Percentiles rank a stretch among this genome's conserved stretches.
phyloP scores from a whole-genome alignment of 2,113 vertebrate species.

The Albula glossodonta region DNA sequence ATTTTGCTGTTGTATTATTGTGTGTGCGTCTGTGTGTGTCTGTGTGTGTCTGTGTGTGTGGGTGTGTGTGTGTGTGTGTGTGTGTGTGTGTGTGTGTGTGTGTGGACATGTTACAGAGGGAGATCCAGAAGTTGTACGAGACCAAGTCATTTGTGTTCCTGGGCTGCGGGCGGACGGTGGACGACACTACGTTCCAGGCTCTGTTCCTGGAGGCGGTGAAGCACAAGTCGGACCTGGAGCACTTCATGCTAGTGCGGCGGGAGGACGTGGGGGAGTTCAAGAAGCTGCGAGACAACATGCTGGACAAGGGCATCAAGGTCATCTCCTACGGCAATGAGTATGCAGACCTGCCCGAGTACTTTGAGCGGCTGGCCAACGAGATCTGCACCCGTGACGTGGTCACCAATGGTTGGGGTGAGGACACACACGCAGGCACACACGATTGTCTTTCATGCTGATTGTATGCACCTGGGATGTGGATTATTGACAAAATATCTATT shows the following conservation, averaged over 20 bases:
- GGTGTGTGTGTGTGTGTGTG: background rate
- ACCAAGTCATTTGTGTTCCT: slow-evolving; percentile 94
- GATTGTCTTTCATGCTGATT: too few species aligned
- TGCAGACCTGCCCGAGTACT: slow-evolving; percentile 86
- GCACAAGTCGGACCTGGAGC: slow-evolving; percentile 92
- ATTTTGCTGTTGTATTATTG: too few species aligned
- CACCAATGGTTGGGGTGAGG: slow-evolving; percentile 65
- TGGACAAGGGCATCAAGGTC: slow-evolving; percentile 96
- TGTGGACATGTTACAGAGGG: slow-evolving; percentile 65
- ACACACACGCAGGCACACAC: background rate
- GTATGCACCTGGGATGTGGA: too few species aligned
- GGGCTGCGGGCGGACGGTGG: slow-evolving; percentile 92
- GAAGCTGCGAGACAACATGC: slow-evolving; percentile 93
- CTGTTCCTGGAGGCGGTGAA: slow-evolving; percentile 93
- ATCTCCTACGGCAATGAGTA: slow-evolving; percentile 92
- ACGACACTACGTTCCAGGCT: slow-evolving; percentile 95
- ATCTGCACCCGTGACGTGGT: slow-evolving; percentile 75
- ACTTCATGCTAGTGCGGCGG: slow-evolving; percentile 93
- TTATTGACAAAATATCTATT: too few species aligned
- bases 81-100: background rate
- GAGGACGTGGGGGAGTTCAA: slow-evolving; percentile 92
- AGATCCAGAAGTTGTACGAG: slow-evolving; percentile 96
- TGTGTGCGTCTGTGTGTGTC: background rate
- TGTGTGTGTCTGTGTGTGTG: background rate
- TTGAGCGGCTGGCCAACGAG: slow-evolving; percentile 84